A percentile compares a stretch with the other conserved stretches of the same genome.
Evolutionary conservation across 2,888 invertebrate species (phyloP).

Genomic region (Eupithecia subfuscata): DNA sequence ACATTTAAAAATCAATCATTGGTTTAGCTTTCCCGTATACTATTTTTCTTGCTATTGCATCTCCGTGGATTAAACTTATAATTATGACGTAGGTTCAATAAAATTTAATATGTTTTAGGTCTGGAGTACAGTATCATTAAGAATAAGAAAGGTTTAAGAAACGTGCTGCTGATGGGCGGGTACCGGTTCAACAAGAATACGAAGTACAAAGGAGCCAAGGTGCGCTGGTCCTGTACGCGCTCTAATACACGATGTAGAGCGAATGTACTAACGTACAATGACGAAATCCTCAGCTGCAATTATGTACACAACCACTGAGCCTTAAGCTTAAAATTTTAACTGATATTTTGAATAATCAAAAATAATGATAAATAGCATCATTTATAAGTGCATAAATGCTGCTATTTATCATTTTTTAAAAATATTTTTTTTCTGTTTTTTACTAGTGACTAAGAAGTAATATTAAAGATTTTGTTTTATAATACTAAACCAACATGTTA

Average conservation of each 20-base stretch:
- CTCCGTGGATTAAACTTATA: too few relatives aligned
- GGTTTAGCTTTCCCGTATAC: too few relatives aligned
- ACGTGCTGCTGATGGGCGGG: neutral
- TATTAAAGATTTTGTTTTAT: too few relatives aligned
- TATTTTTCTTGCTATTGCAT: too few relatives aligned
- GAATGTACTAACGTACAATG: slow-evolving; percentile 48
- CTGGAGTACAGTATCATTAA: too few relatives aligned
- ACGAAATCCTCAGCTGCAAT: slow-evolving; percentile 47
- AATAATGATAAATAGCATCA: neutral
- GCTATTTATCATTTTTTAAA: too few relatives aligned
- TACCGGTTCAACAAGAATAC: neutral
- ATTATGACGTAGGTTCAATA: too few relatives aligned
- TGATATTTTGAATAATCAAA: neutral
- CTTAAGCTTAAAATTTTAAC: neutral
- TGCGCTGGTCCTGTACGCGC: slow-evolving; percentile 47
- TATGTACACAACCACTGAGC: neutral
- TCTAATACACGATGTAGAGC: slow-evolving; percentile 35
- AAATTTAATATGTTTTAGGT: neutral
- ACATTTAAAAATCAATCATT: too few relatives aligned
- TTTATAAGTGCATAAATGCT: too few relatives aligned
- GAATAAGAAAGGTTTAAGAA: neutral
- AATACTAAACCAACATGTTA: too few relatives aligned
- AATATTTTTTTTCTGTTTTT: too few relatives aligned
- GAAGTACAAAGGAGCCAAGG: neutral
- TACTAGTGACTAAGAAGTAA: too few relatives aligned